Evolutionary conservation across 2,888 invertebrate species (phyloP).

Genomic region (Pecten maximus): DNA sequence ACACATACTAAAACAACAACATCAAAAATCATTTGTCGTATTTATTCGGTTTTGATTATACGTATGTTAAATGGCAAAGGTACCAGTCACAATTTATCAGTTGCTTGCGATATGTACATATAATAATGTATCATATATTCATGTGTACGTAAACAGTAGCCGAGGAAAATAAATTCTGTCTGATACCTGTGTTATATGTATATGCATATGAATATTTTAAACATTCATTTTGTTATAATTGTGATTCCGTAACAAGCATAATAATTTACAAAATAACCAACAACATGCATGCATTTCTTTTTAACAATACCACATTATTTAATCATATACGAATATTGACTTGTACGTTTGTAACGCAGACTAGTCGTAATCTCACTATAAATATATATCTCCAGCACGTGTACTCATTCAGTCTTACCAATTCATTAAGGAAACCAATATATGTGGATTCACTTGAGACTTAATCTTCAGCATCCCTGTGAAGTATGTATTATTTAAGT

Average conservation of each 20-base stretch:
- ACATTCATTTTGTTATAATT: background rate
- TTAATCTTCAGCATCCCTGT: too few species aligned
- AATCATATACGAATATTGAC: background rate
- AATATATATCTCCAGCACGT: too few species aligned
- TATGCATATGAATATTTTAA: background rate
- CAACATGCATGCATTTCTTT: background rate
- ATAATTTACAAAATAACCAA: background rate
- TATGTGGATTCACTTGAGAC: too few species aligned
- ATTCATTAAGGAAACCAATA: too few species aligned
- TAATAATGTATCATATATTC: too few species aligned
- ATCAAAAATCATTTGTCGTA: background rate
- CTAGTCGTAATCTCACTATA: background rate
- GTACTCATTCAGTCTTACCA: too few species aligned
- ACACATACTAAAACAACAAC: background rate
- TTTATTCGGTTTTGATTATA: slow-evolving; percentile 1
- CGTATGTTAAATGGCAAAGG: background rate
- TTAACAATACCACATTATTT: background rate
- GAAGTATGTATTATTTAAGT: too few species aligned
- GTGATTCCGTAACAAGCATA: background rate
- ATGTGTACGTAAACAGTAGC: too few species aligned
- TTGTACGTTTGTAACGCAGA: background rate
- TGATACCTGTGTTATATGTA: too few species aligned
- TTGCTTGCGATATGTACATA: too few species aligned
- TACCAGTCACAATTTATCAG: too few species aligned
- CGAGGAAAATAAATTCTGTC: too few species aligned